These are phyloP conservation scores for Pomacea maculata DNA, from an alignment of 1,140 invertebrate genomes.

Conservation along the genomic window DNA sequence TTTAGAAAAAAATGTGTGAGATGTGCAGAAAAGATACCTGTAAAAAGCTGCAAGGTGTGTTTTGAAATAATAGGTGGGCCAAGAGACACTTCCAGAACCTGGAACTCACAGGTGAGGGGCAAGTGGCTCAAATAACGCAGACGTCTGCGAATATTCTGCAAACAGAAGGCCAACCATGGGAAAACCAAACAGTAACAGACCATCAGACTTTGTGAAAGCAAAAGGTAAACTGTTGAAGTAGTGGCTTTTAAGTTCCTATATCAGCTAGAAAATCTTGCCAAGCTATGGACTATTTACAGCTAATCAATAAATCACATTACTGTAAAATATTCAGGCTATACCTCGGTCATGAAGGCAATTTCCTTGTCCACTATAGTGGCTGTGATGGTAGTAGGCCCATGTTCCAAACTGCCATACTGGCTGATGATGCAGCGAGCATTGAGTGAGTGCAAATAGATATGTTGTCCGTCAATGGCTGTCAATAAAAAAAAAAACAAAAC, in stretches of 20 bases:
- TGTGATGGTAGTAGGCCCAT: constrained; percentile 77
- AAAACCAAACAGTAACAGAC: neutral
- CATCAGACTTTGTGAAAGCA: neutral
- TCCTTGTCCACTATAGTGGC: constrained; percentile 83
- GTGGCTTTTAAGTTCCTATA: too few species aligned
- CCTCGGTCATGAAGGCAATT: constrained; percentile 83
- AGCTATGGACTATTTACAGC: too few species aligned
- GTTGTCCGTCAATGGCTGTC: constrained; percentile 80
- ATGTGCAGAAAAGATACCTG: constrained; percentile 34
- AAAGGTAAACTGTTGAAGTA: neutral
- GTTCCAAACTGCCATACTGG: constrained; percentile 83
- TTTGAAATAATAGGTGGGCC: constrained; percentile 76
- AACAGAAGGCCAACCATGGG: constrained; percentile 10
- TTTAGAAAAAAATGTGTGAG: neutral
- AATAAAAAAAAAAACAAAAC: constrained; percentile 29
- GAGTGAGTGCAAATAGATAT: constrained; percentile 89
- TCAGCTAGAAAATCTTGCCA: too few species aligned
- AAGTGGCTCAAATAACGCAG: constrained; percentile 87
- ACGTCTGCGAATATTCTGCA: constrained; percentile 72
- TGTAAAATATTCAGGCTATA: constrained; percentile 27
- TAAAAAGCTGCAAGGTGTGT: constrained; percentile 61
- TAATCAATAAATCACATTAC: too few species aligned
- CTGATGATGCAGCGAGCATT: constrained; percentile 90
- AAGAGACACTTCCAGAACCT: constrained; percentile 87
- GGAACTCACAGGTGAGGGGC: constrained; percentile 88